Percentiles rank a stretch among this genome's conserved stretches.
Evolutionary conservation across 2,113 vertebrate species (phyloP).

Genomic region (Myanophis thanlyinensis): DNA sequence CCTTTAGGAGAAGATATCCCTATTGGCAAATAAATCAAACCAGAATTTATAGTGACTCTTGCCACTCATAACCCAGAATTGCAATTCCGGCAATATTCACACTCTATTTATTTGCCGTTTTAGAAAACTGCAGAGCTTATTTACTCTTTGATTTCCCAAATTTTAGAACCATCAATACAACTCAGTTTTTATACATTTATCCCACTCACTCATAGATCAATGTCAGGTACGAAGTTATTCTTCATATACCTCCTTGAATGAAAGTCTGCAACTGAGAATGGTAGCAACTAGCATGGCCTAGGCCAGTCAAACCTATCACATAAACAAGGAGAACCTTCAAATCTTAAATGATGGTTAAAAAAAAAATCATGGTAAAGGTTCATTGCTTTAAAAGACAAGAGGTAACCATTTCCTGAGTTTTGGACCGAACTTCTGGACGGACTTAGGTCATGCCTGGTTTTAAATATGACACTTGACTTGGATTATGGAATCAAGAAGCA

Average conservation of each 20-base stretch:
- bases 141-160: not conserved
- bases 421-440: not conserved
- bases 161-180: not conserved
- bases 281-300: not conserved
- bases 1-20: not conserved
- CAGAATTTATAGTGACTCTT: not conserved
- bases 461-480: no score
- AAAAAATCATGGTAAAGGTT: not conserved
- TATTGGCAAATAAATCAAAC: not conserved
- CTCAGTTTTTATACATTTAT: not conserved
- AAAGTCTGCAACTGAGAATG: not conserved
- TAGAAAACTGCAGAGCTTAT: not conserved
- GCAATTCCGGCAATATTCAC: not conserved
- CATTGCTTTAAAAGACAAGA: not conserved
- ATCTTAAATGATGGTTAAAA: not conserved
- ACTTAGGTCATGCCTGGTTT: not conserved
- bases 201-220: not conserved
- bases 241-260: not conserved
- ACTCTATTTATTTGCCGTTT: not conserved
- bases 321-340: not conserved
- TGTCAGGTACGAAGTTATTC: not conserved
- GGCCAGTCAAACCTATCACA: not conserved
- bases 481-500: not conserved
- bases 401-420: not conserved
- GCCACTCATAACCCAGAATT: not conserved